Evolutionary conservation across 37 sponge, comb jelly and placozoan species (phyloP), one percentile per base, ranked within the genome.

Genomic region (Halichondria panicea): DNA sequence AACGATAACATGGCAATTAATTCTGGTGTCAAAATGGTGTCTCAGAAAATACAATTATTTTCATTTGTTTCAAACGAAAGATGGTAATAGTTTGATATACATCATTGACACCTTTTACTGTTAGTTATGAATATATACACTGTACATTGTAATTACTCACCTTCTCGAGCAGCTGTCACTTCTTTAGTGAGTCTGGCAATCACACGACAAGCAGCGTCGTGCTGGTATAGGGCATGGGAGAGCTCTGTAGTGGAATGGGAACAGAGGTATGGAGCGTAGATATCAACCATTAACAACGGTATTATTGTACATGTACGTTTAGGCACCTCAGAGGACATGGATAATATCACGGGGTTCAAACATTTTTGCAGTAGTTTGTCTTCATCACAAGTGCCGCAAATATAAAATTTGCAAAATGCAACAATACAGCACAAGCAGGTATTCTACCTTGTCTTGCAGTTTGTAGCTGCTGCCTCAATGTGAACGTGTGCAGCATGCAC

Each of bases 221-320:
- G 97, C 69, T 99, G 99, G 78, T 99, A 99, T 38, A 99, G 86
- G 27, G 97, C 99, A 83, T 99, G 97, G 34, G 97, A 96, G 70
- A 99, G 63, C 83, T 99, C 99, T 92, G 59, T 34, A 2, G 38
- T 30, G 19, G 27, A n/a, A 30, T 19, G 24, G 9, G 24, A 61
- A 13, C 63, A 30, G 63, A 19, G 40, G 36, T 36, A 33, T 63
- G 36, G 63, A 63, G 35, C n/a, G n/a, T n/a, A n/a, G n/a, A n/a
- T n/a, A n/a, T n/a, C n/a, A n/a, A n/a, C n/a, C n/a, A n/a, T n/a
- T n/a, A n/a, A n/a, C n/a, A n/a, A n/a, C n/a, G n/a, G n/a, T n/a
- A n/a, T n/a, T n/a, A n/a, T n/a, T n/a, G n/a, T n/a, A n/a, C n/a
- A n/a, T n/a, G n/a, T n/a, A n/a, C n/a, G n/a, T n/a, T n/a, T n/a